Percentiles rank a stretch among this genome's conserved stretches.
phyloP scores from a whole-genome alignment of 2,888 invertebrate species.

The Morinoia aosen region DNA sequence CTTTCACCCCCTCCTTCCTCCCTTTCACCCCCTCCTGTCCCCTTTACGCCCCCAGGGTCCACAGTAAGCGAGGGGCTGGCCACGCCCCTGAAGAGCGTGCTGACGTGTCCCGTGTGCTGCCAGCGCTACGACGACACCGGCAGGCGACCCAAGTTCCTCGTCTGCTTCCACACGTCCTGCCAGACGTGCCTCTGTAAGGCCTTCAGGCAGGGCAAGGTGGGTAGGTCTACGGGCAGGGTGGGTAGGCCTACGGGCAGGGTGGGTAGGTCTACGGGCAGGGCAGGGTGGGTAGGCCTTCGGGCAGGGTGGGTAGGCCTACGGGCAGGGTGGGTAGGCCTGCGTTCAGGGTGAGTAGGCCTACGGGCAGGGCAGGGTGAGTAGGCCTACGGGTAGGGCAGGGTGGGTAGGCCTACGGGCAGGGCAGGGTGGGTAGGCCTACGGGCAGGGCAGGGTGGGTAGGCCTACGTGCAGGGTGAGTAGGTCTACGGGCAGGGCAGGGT shows the following conservation, averaged over 20 bases:
- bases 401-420: neutral
- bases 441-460: slow-evolving; percentile 49
- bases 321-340: slow-evolving; percentile 58
- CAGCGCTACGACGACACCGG: slow-evolving; percentile 60
- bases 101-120: slow-evolving; percentile 64
- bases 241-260: neutral
- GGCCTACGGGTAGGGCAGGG: neutral
- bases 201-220: slow-evolving; percentile 63
- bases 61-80: slow-evolving; percentile 65
- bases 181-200: slow-evolving; percentile 62
- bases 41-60: neutral
- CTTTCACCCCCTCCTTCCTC: too few relatives aligned
- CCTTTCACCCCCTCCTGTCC: too few relatives aligned
- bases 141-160: slow-evolving; percentile 64
- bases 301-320: too few relatives aligned
- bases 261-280: neutral
- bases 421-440: neutral
- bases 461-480: slow-evolving; percentile 35
- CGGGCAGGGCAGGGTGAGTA: neutral
- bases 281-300: neutral
- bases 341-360: slow-evolving; percentile 55
- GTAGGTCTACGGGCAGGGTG: neutral
- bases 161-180: slow-evolving; percentile 66
- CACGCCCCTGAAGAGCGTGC: slow-evolving; percentile 63
- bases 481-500: slow-evolving; percentile 58